Base-by-base conservation (phyloP, 2,888 invertebrate species). In the Leptothorax acervorum region DNA sequence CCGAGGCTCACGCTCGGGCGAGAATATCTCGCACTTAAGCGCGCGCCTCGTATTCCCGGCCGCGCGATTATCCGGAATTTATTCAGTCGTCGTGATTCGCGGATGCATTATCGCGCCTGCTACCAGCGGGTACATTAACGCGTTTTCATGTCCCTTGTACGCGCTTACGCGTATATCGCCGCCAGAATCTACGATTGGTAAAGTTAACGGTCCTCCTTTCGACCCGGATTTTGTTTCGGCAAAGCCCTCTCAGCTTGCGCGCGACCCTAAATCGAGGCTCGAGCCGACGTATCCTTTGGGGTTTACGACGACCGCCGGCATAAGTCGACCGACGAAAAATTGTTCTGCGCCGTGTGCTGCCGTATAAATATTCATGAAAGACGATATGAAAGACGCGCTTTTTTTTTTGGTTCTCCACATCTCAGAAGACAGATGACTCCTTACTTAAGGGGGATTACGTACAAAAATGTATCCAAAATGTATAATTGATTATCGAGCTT, bases 241-340 rank as follows among this genome's bases (percentile, higher is more conserved):
- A 28, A 57, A 60, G 48, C 48, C 6, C 35, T 31, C 53, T 48
- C 75, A 15, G 63, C 23, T 51, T 2, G 75, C 15, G 15, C 78
- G 31, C 35, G 12, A 11, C 8, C 48, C 57, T 79, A 79, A 79
- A 79, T 60, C 48, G 57, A 31, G 31, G 11, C 57, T 9, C 31
- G 55, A 70, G 48, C 75, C 82, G 76, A 76, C 83, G 86, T 90
- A 89, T 90, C 86, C 90, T 88, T 74, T 65, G 65, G 84, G 82
- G 89, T 90, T 89, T 91, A 89, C 82, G 89, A 90, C 85, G 87
- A 89, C 88, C 86, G 83, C 79, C 78, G 78, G 60, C 53, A 70
- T 65, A 55, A 75, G 62, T 74, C 63, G 55, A 23, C 35, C 3
- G 60, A 35, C 78, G 51, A 55, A 63, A 65, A 79, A 85, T 45